Conservation (phyloP, 2,888 invertebrate genomes). For the Tetanocera ferruginea region DNA sequence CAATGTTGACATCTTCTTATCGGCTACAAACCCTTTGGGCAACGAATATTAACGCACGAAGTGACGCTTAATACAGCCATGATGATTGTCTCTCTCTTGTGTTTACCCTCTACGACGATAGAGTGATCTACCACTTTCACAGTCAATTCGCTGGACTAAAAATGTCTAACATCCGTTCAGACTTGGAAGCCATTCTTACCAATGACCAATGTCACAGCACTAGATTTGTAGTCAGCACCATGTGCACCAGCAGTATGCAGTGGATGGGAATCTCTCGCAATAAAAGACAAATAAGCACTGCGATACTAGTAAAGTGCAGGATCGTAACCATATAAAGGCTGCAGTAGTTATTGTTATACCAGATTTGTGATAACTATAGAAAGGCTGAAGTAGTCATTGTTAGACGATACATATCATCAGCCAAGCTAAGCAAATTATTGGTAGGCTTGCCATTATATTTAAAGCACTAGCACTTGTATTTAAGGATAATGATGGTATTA, state of each 20-base stretch:
- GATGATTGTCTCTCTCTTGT: constrained; percentile 81
- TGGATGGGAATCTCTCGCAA: constrained; percentile 19
- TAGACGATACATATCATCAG: constrained; percentile 57
- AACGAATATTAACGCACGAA: constrained; percentile 81
- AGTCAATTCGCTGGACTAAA: constrained; percentile 81
- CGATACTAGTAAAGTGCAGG: constrained; percentile 27
- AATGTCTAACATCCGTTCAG: constrained; percentile 83
- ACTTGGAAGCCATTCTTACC: constrained; percentile 80
- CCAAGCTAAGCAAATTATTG: constrained; percentile 62
- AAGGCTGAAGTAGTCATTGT: constrained; percentile 36
- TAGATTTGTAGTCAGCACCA: constrained; percentile 72
- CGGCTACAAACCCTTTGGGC: constrained; percentile 82
- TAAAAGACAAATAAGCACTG: constrained; percentile 27
- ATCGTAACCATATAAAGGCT: constrained; percentile 42
- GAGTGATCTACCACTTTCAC: constrained; percentile 82
- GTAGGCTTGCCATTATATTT: constrained; percentile 60
- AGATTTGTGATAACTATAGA: too few relatives aligned
- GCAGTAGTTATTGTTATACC: too few relatives aligned
- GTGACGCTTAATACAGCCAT: constrained; percentile 81
- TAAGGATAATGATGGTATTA: too few relatives aligned
- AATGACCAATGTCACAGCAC: constrained; percentile 55
- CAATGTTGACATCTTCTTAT: constrained; percentile 79
- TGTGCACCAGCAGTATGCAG: constrained; percentile 76
- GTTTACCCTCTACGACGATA: constrained; percentile 81
- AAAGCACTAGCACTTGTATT: too few relatives aligned